These are phyloP conservation scores for Diadophis punctatus DNA, from an alignment of 2,113 vertebrate genomes.

Conservation along the genomic window DNA sequence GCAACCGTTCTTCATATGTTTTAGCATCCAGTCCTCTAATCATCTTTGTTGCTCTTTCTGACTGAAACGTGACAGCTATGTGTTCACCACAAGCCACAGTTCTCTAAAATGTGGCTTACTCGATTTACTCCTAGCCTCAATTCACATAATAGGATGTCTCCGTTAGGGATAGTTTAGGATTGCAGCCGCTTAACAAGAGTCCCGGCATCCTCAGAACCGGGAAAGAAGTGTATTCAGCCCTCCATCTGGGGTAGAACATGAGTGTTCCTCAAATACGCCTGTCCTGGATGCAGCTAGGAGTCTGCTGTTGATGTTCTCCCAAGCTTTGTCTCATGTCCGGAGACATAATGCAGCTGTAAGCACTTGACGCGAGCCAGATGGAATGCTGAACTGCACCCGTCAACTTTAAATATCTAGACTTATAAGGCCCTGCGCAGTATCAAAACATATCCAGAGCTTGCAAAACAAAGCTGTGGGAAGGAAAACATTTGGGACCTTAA, in stretches of 20 bases:
- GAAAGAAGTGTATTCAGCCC: neutral
- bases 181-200: neutral
- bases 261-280: too few relatives aligned
- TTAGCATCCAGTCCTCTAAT: too few relatives aligned
- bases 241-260: neutral
- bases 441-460: neutral
- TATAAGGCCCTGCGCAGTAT: conserved; percentile 63
- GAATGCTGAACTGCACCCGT: conserved; percentile 58
- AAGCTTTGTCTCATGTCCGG: neutral
- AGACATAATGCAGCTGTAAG: neutral
- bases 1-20: too few relatives aligned
- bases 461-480: conserved; percentile 18
- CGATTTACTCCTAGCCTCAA: neutral
- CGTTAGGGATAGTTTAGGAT: neutral
- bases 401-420: conserved; percentile 57
- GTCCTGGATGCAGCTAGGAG: neutral
- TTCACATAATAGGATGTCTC: neutral
- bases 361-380: conserved; percentile 61
- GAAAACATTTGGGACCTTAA: rapidly evolving
- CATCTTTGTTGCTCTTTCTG: too few relatives aligned
- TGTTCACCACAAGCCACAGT: neutral
- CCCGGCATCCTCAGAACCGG: neutral
- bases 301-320: neutral
- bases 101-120: neutral
- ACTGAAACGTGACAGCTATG: neutral